These are phyloP conservation scores for Canis aureus DNA, from an alignment of 2,113 vertebrate species.

Conservation along the genomic window DNA sequence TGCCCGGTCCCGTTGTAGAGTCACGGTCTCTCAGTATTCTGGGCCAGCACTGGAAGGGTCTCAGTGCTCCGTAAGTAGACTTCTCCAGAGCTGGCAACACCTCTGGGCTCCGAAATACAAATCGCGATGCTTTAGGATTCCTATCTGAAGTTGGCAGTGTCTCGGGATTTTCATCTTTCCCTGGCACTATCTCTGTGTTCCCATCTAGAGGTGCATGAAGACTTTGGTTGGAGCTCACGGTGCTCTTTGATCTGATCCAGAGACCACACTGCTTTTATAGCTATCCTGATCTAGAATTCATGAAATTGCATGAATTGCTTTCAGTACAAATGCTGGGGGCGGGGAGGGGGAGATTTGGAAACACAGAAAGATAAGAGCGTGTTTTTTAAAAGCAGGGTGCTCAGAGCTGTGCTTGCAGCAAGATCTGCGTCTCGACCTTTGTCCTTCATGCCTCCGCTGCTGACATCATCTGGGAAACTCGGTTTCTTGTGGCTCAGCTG, in stretches of 20 bases:
- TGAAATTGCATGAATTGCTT: background rate
- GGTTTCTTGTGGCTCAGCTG: constrained; percentile 42
- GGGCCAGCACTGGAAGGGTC: background rate
- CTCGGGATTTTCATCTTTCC: background rate
- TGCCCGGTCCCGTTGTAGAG: background rate
- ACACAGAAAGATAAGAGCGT: background rate
- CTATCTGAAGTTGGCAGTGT: background rate
- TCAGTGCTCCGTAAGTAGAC: rapidly evolving
- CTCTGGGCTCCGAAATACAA: background rate
- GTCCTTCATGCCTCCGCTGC: background rate
- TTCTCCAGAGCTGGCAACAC: background rate
- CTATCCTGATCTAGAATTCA: background rate
- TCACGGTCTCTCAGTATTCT: background rate
- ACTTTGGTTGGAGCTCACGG: background rate
- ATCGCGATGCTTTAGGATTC: background rate
- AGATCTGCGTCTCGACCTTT: background rate
- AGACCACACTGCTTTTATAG: background rate
- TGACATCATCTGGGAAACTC: constrained; percentile 40
- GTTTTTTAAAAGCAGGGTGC: background rate
- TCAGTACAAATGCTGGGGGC: background rate
- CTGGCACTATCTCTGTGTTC: background rate
- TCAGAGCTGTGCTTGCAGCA: constrained; percentile 30
- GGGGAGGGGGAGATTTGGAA: background rate
- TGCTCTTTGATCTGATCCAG: background rate
- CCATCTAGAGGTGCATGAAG: background rate